These are phyloP conservation scores for Lutjanus argentimaculatus DNA, from an alignment of 2,797 vertebrate genomes.

Conservation along the genomic window DNA sequence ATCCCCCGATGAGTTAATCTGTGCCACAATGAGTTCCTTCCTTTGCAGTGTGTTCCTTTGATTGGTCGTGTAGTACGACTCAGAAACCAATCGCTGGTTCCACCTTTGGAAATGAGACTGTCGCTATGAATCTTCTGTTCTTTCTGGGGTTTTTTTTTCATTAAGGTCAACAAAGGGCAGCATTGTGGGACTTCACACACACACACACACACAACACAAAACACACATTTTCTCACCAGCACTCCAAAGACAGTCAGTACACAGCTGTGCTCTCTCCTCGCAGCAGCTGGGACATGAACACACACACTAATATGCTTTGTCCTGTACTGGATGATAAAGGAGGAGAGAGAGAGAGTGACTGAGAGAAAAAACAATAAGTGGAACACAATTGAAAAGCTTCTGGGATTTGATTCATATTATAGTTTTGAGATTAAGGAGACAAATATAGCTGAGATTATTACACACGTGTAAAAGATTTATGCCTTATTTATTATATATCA, in stretches of 20 bases:
- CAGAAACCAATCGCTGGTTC: background rate
- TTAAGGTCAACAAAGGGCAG: slow-evolving; percentile 11
- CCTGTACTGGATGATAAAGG: slow-evolving; percentile 22
- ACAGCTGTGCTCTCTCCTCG: slow-evolving; percentile 63
- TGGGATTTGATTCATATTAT: slow-evolving; percentile 32
- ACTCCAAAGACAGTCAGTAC: slow-evolving; percentile 40
- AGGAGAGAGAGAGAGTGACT: slow-evolving; percentile 23
- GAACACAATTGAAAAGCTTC: slow-evolving; percentile 37
- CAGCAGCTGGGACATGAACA: slow-evolving; percentile 50
- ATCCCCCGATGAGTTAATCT: slow-evolving; percentile 22
- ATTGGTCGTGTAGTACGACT: background rate
- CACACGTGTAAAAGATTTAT: slow-evolving; percentile 44
- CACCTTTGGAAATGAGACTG: slow-evolving; percentile 6
- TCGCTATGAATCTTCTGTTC: background rate
- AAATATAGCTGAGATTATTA: slow-evolving; percentile 55
- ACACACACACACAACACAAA: background rate
- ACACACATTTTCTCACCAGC: background rate
- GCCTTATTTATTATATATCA: slow-evolving; percentile 50
- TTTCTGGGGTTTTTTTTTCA: background rate
- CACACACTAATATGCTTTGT: slow-evolving; percentile 33
- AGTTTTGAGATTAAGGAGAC: slow-evolving; percentile 45
- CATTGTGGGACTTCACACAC: background rate
- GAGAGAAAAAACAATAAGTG: slow-evolving; percentile 43
- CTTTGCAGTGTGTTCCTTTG: slow-evolving; percentile 7
- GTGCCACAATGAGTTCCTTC: background rate